phyloP scores from a whole-genome alignment of 2,113 vertebrate species.

The Haemorhous mexicanus region DNA sequence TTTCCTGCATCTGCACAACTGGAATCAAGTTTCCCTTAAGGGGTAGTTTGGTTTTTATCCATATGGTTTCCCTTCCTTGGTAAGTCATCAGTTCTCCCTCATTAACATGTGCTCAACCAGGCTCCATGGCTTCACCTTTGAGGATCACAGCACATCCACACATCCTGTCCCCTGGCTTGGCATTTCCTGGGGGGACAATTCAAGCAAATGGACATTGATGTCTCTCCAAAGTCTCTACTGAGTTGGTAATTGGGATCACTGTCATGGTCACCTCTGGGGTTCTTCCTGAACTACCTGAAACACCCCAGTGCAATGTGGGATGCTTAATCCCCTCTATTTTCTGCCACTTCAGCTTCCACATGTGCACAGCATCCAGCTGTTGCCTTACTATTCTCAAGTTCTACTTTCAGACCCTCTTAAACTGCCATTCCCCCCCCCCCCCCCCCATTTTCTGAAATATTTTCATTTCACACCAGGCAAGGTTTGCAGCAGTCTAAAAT shows the following conservation, averaged over 20 bases:
- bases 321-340: background rate
- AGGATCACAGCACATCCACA: background rate
- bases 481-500: background rate
- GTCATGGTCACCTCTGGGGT: background rate
- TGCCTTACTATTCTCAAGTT: background rate
- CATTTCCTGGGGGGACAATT: background rate
- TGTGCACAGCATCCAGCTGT: background rate
- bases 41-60: conserved; percentile 26
- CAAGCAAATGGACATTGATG: background rate
- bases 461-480: background rate
- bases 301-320: background rate
- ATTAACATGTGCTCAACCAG: conserved; percentile 52
- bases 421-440: background rate
- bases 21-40: conserved; percentile 41
- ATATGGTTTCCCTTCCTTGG: conserved; percentile 37
- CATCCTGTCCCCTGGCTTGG: background rate
- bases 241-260: background rate
- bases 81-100: conserved; percentile 48
- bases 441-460: background rate
- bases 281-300: background rate
- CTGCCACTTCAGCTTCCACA: background rate
- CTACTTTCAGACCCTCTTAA: background rate
- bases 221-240: background rate
- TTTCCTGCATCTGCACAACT: background rate
- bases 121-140: conserved; percentile 1